These are phyloP conservation scores for Bombycilla garrulus DNA, from an alignment of 2,113 vertebrate genomes.

Conservation along the genomic window DNA sequence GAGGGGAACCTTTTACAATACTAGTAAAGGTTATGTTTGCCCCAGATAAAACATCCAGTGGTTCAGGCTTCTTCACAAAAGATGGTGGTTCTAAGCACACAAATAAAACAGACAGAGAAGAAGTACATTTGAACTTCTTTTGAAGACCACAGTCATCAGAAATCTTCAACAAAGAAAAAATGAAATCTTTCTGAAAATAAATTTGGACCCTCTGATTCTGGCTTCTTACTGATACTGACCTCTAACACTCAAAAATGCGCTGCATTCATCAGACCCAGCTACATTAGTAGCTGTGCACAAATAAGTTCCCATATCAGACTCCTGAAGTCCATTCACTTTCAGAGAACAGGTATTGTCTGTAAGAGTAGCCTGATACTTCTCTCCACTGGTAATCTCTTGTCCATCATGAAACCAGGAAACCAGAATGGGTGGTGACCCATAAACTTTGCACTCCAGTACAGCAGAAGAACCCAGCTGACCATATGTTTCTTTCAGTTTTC, in stretches of 20 bases:
- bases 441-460: slow-evolving; percentile 91
- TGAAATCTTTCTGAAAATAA: neutral
- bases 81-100: slow-evolving; percentile 87
- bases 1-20: slow-evolving; percentile 87
- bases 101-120: neutral
- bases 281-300: slow-evolving; percentile 87
- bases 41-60: slow-evolving; percentile 87
- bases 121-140: neutral
- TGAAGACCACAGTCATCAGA: neutral
- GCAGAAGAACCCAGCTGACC: slow-evolving; percentile 76
- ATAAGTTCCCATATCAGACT: slow-evolving; percentile 87
- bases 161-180: neutral
- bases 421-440: slow-evolving; percentile 89
- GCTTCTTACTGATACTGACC: slow-evolving; percentile 78
- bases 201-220: neutral
- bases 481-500: slow-evolving; percentile 86
- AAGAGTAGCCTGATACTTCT: slow-evolving; percentile 86
- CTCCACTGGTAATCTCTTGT: slow-evolving; percentile 84
- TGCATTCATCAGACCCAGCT: slow-evolving; percentile 88
- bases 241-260: slow-evolving; percentile 84
- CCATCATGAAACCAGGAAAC: slow-evolving; percentile 91
- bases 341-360: slow-evolving; percentile 88
- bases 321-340: slow-evolving; percentile 82
- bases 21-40: slow-evolving; percentile 83
- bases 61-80: slow-evolving; percentile 88